Conservation (phyloP, 2,113 vertebrate species). For the Pampusana beccarii region DNA sequence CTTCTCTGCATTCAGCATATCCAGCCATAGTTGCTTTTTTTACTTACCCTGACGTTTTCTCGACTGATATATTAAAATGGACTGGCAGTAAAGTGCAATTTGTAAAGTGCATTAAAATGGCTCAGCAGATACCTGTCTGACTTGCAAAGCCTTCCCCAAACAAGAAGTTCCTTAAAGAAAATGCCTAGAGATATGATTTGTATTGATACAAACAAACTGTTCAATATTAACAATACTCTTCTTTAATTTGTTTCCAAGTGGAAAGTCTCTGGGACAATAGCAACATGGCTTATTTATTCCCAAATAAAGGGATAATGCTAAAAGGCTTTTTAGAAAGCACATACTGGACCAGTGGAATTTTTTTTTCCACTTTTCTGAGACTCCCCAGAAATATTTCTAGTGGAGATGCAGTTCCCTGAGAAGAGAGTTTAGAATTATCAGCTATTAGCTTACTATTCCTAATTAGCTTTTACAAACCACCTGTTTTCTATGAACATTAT, state of each 20-base stretch:
- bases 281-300: not conserved
- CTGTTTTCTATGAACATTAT: not conserved
- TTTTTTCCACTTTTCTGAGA: not conserved
- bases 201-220: not conserved
- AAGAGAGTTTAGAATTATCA: not conserved
- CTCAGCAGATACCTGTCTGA: not conserved
- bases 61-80: not conserved
- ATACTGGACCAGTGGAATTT: not conserved
- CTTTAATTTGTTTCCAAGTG: not conserved
- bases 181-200: not conserved
- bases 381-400: not conserved
- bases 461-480: slow-evolving; percentile 14
- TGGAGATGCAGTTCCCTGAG: not conserved
- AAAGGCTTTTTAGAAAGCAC: not conserved
- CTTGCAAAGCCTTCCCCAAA: not conserved
- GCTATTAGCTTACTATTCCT: not conserved
- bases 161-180: not conserved
- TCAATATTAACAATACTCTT: not conserved
- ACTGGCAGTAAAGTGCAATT: not conserved
- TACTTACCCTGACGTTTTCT: not conserved
- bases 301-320: not conserved
- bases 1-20: not conserved
- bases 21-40: not conserved
- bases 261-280: not conserved
- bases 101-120: no score